These are phyloP conservation scores for Rana temporaria DNA, from an alignment of 2,113 vertebrate species.

Conservation along the genomic window DNA sequence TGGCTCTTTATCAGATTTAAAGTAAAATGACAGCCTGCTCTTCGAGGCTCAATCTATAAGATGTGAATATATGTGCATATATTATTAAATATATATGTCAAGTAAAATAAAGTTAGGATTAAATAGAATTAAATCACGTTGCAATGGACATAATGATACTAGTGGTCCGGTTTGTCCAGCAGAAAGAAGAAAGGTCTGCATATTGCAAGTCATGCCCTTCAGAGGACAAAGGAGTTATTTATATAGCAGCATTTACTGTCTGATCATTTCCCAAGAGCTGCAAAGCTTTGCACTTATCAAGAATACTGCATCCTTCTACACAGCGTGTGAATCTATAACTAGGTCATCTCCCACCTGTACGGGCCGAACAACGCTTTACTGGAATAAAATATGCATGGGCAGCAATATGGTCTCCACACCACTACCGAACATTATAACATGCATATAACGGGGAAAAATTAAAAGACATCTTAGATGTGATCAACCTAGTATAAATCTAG, in stretches of 20 bases:
- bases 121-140: not conserved
- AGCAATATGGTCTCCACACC: conserved; percentile 7
- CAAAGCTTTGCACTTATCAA: conserved; percentile 26
- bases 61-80: not conserved
- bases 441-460: not conserved
- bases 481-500: not conserved
- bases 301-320: conserved; percentile 1
- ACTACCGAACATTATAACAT: not conserved
- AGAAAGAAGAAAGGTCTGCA: not conserved
- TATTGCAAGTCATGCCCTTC: conserved; percentile 23
- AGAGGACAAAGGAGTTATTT: not conserved
- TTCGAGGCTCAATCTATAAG: not conserved
- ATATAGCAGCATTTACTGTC: conserved; percentile 29
- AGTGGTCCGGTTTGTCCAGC: not conserved
- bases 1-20: not conserved
- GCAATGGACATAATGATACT: not conserved
- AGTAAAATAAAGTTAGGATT: too few relatives aligned
- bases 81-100: not conserved
- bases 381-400: conserved; percentile 52
- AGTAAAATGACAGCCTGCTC: not conserved
- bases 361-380: not conserved
- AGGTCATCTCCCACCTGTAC: conserved; percentile 48
- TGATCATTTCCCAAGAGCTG: conserved; percentile 14
- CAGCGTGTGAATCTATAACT: conserved; percentile 22
- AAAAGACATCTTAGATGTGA: conserved; percentile 6